These are phyloP conservation scores for Rotaria socialis DNA, from an alignment of 2,888 invertebrate genomes.

Conservation along the genomic window DNA sequence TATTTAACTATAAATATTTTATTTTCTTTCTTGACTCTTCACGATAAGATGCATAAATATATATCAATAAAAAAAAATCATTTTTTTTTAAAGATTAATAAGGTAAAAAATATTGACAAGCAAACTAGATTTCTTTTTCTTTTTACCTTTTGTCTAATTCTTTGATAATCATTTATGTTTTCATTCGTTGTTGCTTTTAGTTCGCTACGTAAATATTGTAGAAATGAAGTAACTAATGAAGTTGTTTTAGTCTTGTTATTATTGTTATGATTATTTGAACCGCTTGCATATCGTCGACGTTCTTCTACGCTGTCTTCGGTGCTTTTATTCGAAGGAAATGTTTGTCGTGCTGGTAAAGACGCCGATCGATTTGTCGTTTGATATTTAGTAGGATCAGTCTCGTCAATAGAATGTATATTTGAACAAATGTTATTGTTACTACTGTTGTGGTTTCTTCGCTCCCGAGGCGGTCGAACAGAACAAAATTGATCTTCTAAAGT, in stretches of 20 bases:
- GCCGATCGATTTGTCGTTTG: background rate
- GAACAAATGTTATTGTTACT: background rate
- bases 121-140: background rate
- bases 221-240: constrained; percentile 11
- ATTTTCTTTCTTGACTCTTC: background rate
- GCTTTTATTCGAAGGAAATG: background rate
- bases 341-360: background rate
- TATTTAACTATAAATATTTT: background rate
- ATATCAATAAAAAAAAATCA: background rate
- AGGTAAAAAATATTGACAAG: background rate
- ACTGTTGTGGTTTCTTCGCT: background rate
- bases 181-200: background rate
- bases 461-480: background rate
- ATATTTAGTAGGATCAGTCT: constrained; percentile 5
- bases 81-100: background rate
- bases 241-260: background rate
- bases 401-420: background rate
- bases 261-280: background rate
- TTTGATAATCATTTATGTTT: background rate
- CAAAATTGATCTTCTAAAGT: background rate
- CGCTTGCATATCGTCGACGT: constrained; percentile 26
- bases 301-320: background rate
- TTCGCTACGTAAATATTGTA: constrained; percentile 21
- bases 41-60: too few relatives aligned
- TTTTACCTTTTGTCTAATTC: background rate